Evolutionary conservation across 1,140 invertebrate genomes (phyloP), one percentile per base, ranked within the genome.

Genomic region (Drosophila novamexicana): DNA sequence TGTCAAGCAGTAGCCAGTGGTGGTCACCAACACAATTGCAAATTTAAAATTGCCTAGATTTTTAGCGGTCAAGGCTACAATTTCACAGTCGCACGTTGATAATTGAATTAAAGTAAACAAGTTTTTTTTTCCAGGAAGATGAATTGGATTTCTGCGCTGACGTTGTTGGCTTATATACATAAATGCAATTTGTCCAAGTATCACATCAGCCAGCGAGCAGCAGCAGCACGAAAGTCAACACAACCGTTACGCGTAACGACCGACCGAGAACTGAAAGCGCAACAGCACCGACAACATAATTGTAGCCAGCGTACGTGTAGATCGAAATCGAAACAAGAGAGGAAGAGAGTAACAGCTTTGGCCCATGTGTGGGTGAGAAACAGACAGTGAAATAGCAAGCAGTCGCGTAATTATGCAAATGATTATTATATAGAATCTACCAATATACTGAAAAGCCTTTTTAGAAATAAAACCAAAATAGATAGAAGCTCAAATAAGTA

Each of bases 231-330:
- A 45, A 18, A 65, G 39, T 39, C 6, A 50, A 58, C 67, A 81
- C 80, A 77, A 86, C 83, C 76, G 69, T 58, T 57, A 44, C 49
- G 57, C 32, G 45, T 75, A 86, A 88, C 79, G 76, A 79, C 66
- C 58, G 57, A 73, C 14, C 78, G 69, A 59, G 59, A 64, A 85
- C 75, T 81, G 65, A 81, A 77, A 74, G 49, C 49, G 58, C 63
- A 54, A 45, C 62, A 45, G 37, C 59, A 57, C 39, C 44, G 45
- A 40, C 45, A 70, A 50, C 72, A 75, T 74, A 75, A 75, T 63
- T 66, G 72, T 68, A 68, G 39, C 37, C 44, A 58, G 45, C 45
- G 64, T 47, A 68, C 49, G 56, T 47, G 62, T 44, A 64, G 61
- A 68, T 77, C 37, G 50, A 22, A 66, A 65, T 63, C 50, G 62